phyloP scores from a whole-genome alignment of 2,113 vertebrate species.

The Cervus canadensis region DNA sequence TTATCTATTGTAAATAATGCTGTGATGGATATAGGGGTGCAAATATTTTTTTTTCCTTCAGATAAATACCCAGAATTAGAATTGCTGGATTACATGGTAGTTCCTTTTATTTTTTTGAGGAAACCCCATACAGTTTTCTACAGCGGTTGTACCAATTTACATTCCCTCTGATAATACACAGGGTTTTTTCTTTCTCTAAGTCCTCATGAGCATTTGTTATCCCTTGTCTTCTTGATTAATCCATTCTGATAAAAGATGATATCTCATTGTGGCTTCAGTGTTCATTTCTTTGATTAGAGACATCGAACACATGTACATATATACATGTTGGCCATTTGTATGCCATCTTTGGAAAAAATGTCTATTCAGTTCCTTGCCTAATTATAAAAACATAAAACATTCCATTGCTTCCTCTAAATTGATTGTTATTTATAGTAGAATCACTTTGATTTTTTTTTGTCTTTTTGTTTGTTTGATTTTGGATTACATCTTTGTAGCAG shows the following conservation, averaged over 20 bases:
- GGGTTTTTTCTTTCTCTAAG: background rate
- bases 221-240: background rate
- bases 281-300: background rate
- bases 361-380: background rate
- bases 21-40: background rate
- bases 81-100: background rate
- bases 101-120: background rate
- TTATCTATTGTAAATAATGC: background rate
- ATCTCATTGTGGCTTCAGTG: background rate
- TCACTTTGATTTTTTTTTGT: background rate
- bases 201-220: background rate
- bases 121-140: background rate
- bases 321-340: background rate
- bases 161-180: background rate
- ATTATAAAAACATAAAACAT: background rate
- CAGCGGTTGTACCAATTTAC: background rate
- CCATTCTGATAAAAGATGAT: background rate
- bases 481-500: background rate
- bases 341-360: background rate
- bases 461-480: background rate
- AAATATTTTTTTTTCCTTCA: background rate
- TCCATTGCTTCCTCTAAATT: background rate
- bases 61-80: background rate
- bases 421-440: background rate
- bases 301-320: background rate